Conservation (phyloP, 2,888 invertebrate genomes). For the Drosophila colorata region DNA sequence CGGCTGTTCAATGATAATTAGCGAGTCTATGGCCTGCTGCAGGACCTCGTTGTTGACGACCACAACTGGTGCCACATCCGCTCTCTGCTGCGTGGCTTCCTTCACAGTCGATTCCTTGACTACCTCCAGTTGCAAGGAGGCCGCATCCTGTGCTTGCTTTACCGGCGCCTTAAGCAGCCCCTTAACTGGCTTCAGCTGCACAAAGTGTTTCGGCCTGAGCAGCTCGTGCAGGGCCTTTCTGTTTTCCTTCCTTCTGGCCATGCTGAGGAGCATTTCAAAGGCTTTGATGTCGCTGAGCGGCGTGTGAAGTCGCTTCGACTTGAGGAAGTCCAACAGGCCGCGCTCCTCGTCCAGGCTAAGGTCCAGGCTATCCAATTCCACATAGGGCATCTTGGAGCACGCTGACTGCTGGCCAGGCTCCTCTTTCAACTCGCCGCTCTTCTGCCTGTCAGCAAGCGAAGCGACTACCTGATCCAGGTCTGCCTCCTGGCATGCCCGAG, state of each 20-base stretch:
- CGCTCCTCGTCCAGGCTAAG: slow-evolving; percentile 26
- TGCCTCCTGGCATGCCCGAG: too few species aligned
- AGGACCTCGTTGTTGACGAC: neutral
- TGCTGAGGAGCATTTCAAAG: slow-evolving; percentile 17
- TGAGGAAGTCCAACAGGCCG: slow-evolving; percentile 17
- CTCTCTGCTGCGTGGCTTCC: neutral
- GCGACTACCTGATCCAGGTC: neutral
- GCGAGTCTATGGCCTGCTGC: slow-evolving; percentile 13
- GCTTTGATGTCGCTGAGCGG: slow-evolving; percentile 27
- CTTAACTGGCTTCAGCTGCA: neutral
- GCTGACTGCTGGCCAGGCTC: neutral
- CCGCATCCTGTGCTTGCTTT: fast-evolving
- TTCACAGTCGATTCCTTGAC: neutral
- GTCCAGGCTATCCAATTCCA: slow-evolving; percentile 2
- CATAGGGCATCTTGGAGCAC: neutral
- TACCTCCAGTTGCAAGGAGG: neutral
- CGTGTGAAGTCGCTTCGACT: slow-evolving; percentile 11
- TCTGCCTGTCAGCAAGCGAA: neutral
- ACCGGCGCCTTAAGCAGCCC: neutral
- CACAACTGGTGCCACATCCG: neutral
- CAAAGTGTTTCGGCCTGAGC: neutral
- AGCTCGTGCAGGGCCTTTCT: neutral
- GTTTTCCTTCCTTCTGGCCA: neutral
- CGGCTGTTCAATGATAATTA: neutral
- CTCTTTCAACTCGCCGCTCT: fast-evolving